A percentile compares a stretch with the other conserved stretches of the same genome.
phyloP scores from a whole-genome alignment of 2,797 vertebrate species.

The Melanotaenia pygmaea region DNA sequence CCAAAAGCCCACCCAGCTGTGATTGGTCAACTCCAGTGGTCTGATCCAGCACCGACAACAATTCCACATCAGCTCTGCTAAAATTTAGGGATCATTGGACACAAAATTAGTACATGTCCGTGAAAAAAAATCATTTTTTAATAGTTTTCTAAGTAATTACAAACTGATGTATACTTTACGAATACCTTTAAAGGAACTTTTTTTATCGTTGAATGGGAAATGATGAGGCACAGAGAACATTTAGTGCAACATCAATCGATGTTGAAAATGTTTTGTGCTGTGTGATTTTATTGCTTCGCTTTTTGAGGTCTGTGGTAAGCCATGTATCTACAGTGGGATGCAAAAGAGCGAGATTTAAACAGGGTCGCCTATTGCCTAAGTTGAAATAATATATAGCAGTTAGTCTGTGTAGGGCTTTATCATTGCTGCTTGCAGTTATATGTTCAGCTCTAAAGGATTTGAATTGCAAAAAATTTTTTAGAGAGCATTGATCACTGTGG shows the following conservation, averaged over 20 bases:
- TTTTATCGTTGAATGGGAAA: neutral
- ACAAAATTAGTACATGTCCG: neutral
- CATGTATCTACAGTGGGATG: too few species aligned
- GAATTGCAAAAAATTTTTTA: neutral
- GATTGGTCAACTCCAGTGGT: neutral
- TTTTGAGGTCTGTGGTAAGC: neutral
- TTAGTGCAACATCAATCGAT: neutral
- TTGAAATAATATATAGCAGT: neutral
- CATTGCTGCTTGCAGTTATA: neutral
- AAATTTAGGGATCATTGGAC: neutral
- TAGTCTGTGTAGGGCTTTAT: neutral
- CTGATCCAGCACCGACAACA: neutral
- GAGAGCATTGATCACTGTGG: neutral
- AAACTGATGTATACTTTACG: neutral
- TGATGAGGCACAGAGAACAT: neutral
- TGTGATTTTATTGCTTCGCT: neutral
- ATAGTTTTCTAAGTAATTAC: neutral
- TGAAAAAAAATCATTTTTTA: neutral
- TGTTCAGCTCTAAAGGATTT: neutral
- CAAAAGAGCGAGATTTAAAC: too few species aligned
- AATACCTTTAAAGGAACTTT: neutral
- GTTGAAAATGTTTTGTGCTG: neutral
- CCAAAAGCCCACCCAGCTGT: neutral
- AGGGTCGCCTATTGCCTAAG: neutral
- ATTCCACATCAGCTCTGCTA: neutral